phyloP scores from a whole-genome alignment of 2,888 invertebrate species.

The Xestia xanthographa region DNA sequence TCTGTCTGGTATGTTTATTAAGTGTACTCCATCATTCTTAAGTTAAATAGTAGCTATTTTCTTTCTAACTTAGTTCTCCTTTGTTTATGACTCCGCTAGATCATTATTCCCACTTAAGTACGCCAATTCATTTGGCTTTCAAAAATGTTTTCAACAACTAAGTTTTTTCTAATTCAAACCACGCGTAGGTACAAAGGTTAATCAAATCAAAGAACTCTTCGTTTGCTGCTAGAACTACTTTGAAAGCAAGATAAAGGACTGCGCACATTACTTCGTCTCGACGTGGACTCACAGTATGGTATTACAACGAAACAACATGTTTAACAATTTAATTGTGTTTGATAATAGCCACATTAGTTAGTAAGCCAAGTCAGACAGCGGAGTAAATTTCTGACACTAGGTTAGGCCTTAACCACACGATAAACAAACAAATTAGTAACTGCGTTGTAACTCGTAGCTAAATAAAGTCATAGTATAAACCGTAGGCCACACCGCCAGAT shows the following conservation, averaged over 20 bases:
- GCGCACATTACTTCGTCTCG: background rate
- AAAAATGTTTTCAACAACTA: background rate
- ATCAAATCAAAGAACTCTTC: constrained; percentile 3
- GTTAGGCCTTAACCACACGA: too few species aligned
- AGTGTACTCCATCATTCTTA: background rate
- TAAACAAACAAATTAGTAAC: too few species aligned
- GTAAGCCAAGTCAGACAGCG: too few species aligned
- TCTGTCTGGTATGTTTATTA: background rate
- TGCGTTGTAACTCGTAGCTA: too few species aligned
- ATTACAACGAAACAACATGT: too few species aligned
- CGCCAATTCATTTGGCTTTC: constrained; percentile 13
- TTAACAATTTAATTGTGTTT: too few species aligned
- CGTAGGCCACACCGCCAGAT: too few species aligned
- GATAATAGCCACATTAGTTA: too few species aligned
- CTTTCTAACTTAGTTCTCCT: background rate
- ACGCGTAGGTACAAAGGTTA: background rate
- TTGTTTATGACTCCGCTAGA: background rate
- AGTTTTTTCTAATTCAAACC: background rate
- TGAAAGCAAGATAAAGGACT: background rate
- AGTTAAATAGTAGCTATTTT: background rate
- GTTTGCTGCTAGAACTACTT: constrained; percentile 6
- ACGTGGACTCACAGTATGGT: background rate
- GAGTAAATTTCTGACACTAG: too few species aligned
- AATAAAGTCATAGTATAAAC: too few species aligned
- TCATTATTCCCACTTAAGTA: constrained; percentile 8